Base-by-base conservation (phyloP, 2,888 invertebrate genomes). In the Rosalia funebris region DNA sequence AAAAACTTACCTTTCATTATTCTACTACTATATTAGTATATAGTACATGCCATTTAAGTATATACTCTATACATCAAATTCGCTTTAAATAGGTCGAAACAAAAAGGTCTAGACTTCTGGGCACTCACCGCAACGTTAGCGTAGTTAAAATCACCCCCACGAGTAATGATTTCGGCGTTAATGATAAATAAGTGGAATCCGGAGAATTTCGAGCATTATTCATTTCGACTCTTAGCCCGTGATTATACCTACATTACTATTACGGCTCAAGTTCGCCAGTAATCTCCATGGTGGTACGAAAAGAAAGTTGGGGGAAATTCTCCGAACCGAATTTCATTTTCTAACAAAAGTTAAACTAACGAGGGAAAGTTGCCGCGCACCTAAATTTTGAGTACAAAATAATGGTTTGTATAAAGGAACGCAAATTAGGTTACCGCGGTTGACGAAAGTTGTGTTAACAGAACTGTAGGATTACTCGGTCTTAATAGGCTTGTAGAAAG, bases 131-230 rank as follows among this genome's bases (percentile, higher is more conserved):
- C 25, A 25, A 25, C 7, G 4, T 7, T 25, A 25, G 7, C 25
- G 25, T 5, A 50, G 39, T 50, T 41, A 3, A 50, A 65, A 62
- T 60, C 42, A 55, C 47, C 46, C 62, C 39, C 58, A 12, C 39
- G 61, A 56, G 61, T 53, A 56, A 48, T 56, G 61, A 48, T 62
- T 58, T 31, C 53, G 55, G 57, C 62, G 42, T 60, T 65, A 65
- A 65, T 65, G 62, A 62, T 65, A 62, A 65, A 65, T 65, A 65
- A 65, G 57, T 60, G 65, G 65, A 50, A 59, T 57, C 60, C 17
- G 17, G 57, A 65, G 65, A 59, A 62, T 57, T 60, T 41, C 11
- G 39, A 47, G 50, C 56, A 53, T 64, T 61, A 61, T 61, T 61
- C 61, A 61, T 61, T 59, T 57, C 54, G 20, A 64, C 56, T 59